These are phyloP conservation scores for Anthonomus grandis DNA, from an alignment of 1,140 invertebrate genomes.

Conservation along the genomic window DNA sequence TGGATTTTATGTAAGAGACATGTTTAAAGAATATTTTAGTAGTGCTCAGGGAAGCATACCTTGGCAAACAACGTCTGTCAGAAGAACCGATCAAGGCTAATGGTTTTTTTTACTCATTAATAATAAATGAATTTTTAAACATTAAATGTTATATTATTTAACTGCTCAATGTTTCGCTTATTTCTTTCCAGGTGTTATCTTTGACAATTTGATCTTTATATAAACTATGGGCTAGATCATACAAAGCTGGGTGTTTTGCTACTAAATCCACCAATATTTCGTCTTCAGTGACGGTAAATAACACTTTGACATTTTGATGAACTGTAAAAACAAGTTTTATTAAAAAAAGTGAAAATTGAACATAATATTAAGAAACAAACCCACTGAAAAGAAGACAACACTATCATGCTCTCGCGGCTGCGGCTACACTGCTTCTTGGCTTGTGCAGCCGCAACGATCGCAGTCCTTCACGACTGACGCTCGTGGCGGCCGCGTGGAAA, in stretches of 20 bases:
- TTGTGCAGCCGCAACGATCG: neutral
- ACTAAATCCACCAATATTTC: constrained; percentile 8
- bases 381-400: neutral
- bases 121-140: constrained; percentile 4
- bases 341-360: neutral
- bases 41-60: constrained; percentile 11
- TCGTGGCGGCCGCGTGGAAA: neutral
- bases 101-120: constrained; percentile 1
- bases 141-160: constrained; percentile 1
- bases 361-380: neutral
- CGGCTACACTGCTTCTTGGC: neutral
- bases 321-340: neutral
- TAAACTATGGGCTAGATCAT: neutral
- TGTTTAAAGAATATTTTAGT: constrained; percentile 19
- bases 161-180: neutral
- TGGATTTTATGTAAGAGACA: constrained; percentile 19
- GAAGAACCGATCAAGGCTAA: constrained; percentile 4
- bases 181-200: constrained; percentile 12
- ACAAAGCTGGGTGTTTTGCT: constrained; percentile 2
- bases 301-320: neutral
- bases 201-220: constrained; percentile 5
- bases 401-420: neutral
- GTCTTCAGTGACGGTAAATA: neutral
- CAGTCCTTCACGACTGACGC: no score
- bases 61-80: constrained; percentile 11